Conservation (phyloP, 2,797 vertebrate species). For the Australoheros facetus region DNA sequence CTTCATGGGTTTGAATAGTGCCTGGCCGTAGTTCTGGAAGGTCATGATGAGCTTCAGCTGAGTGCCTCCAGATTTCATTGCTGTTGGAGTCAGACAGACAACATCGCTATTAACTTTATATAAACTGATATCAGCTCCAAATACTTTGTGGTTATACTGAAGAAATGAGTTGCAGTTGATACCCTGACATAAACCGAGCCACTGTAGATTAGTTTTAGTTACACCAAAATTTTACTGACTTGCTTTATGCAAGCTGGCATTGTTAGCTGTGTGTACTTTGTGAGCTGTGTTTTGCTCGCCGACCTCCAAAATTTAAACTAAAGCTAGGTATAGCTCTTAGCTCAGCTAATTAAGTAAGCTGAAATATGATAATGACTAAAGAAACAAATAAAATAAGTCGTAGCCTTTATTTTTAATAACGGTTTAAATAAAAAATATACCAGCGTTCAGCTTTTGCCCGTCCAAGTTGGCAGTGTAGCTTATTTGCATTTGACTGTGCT, state of each 20-base stretch:
- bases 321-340: neutral
- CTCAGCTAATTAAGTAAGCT: neutral
- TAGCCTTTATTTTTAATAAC: neutral
- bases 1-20: slow-evolving; percentile 86
- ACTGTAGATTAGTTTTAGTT: neutral
- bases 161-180: neutral
- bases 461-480: neutral
- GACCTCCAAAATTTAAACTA: neutral
- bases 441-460: neutral
- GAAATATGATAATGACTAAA: neutral
- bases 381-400: neutral
- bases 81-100: slow-evolving; percentile 74
- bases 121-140: neutral
- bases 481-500: neutral
- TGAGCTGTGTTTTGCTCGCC: neutral
- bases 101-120: slow-evolving; percentile 9
- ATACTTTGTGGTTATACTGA: neutral
- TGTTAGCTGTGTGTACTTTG: neutral
- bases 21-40: slow-evolving; percentile 98
- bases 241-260: neutral
- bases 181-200: neutral
- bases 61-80: slow-evolving; percentile 98
- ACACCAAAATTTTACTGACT: neutral
- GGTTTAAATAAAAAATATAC: too few species aligned
- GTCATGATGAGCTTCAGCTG: slow-evolving; percentile 99